Percentiles rank a stretch among this genome's conserved stretches.
Conservation (phyloP, 1,140 invertebrate species). For the Neodiprion virginianus region DNA sequence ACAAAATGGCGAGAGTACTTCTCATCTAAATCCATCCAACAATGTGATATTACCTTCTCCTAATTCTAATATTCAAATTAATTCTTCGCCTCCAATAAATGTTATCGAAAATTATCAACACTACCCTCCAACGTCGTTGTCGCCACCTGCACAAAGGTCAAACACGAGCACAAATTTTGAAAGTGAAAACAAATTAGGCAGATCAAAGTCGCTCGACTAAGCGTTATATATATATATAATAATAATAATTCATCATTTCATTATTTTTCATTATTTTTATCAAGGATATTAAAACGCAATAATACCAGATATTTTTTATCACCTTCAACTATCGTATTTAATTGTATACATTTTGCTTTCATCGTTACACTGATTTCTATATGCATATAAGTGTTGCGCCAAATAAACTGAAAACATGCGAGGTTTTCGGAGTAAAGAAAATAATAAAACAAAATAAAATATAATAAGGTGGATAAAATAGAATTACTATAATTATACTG, state of each 20-base stretch:
- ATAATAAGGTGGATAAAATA: too few species aligned
- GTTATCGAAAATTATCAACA: background rate
- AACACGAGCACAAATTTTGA: slow-evolving; percentile 55
- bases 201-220: slow-evolving; percentile 57
- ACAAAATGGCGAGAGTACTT: slow-evolving; percentile 11
- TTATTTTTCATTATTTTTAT: background rate
- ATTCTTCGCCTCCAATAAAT: slow-evolving; percentile 7
- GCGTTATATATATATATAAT: slow-evolving; percentile 23
- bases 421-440: background rate
- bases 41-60: slow-evolving; percentile 58
- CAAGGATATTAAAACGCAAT: background rate
- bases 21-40: slow-evolving; percentile 60
- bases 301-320: slow-evolving; percentile 53
- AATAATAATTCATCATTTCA: background rate
- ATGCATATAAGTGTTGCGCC: background rate
- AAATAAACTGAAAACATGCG: slow-evolving; percentile 1
- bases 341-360: slow-evolving; percentile 1
- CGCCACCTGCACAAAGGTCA: background rate
- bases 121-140: slow-evolving; percentile 4
- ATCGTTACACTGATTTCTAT: background rate
- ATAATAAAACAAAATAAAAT: background rate
- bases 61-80: slow-evolving; percentile 28
- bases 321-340: slow-evolving; percentile 30
- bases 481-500: too few species aligned
- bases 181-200: slow-evolving; percentile 59